Percentiles rank a stretch among this genome's conserved stretches.
Conservation (phyloP, 2,888 invertebrate genomes). For the Cartodere bifasciata region DNA sequence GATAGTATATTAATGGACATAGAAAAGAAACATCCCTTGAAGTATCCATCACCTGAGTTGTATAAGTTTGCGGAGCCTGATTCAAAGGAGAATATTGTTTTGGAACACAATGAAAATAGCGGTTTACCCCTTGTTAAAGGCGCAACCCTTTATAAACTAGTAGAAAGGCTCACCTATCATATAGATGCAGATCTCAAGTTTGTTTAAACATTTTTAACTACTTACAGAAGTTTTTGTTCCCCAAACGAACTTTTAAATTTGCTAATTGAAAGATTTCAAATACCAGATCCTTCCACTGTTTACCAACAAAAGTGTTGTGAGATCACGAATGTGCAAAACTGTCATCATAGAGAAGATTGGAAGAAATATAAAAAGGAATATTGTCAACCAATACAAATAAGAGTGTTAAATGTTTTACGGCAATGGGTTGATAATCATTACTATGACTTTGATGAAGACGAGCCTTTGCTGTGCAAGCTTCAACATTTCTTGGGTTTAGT, state of each 20-base stretch:
- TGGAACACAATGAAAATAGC: conserved; percentile 75
- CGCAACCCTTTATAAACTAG: conserved; percentile 86
- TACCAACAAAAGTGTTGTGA: conserved; percentile 50
- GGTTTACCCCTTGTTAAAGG: conserved; percentile 80
- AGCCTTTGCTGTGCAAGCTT: conserved; percentile 61
- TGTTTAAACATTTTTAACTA: conserved; percentile 93
- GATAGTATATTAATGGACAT: conserved; percentile 85
- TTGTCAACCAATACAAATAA: conserved; percentile 91
- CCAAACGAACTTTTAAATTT: conserved; percentile 77
- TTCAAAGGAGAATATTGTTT: conserved; percentile 75
- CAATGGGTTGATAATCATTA: conserved; percentile 99
- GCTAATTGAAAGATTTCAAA: conserved; percentile 82
- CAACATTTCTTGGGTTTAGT: conserved; percentile 74
- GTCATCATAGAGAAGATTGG: conserved; percentile 80
- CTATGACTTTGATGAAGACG: conserved; percentile 94
- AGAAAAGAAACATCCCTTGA: conserved; percentile 84
- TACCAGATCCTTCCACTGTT: conserved; percentile 78
- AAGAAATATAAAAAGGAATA: conserved; percentile 95
- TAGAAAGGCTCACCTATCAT: conserved; percentile 95
- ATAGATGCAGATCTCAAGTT: conserved; percentile 95
- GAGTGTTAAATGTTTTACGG: conserved; percentile 83
- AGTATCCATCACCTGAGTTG: conserved; percentile 68
- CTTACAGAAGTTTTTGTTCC: conserved; percentile 69
- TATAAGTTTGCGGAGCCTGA: conserved; percentile 93
- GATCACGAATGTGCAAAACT: conserved; percentile 59